Conservation (phyloP, 2,888 invertebrate species). For the Himalopsyche japonica region DNA sequence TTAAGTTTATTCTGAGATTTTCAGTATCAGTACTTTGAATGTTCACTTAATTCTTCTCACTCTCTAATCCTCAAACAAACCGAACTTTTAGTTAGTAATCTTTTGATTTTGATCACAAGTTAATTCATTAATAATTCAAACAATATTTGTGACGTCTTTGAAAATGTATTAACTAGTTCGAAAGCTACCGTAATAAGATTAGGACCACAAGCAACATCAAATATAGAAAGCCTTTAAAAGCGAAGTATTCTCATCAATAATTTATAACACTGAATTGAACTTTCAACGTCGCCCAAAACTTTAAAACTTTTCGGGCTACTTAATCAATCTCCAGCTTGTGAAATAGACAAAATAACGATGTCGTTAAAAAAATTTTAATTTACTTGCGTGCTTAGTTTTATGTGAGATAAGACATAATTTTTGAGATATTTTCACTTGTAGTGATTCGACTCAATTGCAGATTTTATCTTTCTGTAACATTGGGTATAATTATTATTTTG, state of each 20-base stretch:
- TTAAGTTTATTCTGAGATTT: background rate
- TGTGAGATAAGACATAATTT: background rate
- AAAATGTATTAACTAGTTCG: constrained; percentile 12
- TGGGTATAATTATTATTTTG: too few species aligned
- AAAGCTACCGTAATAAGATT: constrained; percentile 21
- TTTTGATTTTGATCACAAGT: background rate
- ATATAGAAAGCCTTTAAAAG: constrained; percentile 15
- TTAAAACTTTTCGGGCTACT: background rate
- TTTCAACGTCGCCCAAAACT: constrained; percentile 7
- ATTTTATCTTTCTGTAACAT: too few species aligned
- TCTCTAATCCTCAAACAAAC: background rate
- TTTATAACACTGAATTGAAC: constrained; percentile 18
- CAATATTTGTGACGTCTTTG: constrained; percentile 25
- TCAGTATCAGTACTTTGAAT: background rate
- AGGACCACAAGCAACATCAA: constrained; percentile 20
- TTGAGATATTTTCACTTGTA: too few species aligned
- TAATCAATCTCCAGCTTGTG: background rate
- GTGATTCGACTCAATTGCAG: too few species aligned
- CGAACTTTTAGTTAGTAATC: background rate
- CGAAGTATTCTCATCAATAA: constrained; percentile 22
- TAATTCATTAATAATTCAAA: constrained; percentile 18
- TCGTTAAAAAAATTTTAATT: background rate
- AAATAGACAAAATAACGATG: background rate
- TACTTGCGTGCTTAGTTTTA: background rate
- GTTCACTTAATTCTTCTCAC: background rate